Evolutionary conservation across 2,113 vertebrate species (phyloP).

Genomic region (Empidonax traillii): DNA sequence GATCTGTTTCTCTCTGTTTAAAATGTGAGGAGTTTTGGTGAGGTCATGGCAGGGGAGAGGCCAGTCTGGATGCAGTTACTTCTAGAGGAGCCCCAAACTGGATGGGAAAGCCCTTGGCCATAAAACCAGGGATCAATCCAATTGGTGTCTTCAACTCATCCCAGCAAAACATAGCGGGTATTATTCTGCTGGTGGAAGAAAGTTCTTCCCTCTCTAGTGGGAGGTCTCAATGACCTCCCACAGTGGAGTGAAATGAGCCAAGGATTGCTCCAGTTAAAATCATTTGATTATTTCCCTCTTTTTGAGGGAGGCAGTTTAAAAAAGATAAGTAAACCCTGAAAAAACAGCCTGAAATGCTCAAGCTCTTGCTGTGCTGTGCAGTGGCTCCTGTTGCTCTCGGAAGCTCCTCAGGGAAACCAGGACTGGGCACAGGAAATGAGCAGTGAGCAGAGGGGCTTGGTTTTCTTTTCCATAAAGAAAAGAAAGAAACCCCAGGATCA

Average conservation of each 20-base stretch:
- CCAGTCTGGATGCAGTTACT: not conserved
- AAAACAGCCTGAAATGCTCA: not conserved
- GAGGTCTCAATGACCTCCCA: not conserved
- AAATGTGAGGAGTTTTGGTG: not conserved
- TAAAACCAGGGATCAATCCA: not conserved
- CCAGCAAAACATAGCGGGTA: not conserved
- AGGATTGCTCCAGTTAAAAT: not conserved
- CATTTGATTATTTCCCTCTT: not conserved
- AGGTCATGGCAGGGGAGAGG: not conserved
- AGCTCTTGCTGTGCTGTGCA: rapidly evolving
- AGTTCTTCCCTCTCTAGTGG: not conserved
- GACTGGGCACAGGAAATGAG: rapidly evolving
- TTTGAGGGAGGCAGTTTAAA: not conserved
- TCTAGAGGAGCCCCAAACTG: not conserved
- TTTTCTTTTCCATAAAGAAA: not conserved
- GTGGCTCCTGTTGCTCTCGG: rapidly evolving
- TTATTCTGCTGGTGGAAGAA: not conserved
- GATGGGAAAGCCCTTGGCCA: not conserved
- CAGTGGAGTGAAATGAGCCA: rapidly evolving
- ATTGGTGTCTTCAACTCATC: not conserved
- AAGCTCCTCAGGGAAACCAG: not conserved
- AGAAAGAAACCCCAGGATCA: not conserved
- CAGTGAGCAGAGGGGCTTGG: rapidly evolving
- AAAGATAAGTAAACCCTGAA: not conserved
- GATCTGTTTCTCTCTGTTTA: not conserved